Evolutionary conservation across 2,888 invertebrate genomes (phyloP).

Genomic region (Fissipunctia ypsillon): DNA sequence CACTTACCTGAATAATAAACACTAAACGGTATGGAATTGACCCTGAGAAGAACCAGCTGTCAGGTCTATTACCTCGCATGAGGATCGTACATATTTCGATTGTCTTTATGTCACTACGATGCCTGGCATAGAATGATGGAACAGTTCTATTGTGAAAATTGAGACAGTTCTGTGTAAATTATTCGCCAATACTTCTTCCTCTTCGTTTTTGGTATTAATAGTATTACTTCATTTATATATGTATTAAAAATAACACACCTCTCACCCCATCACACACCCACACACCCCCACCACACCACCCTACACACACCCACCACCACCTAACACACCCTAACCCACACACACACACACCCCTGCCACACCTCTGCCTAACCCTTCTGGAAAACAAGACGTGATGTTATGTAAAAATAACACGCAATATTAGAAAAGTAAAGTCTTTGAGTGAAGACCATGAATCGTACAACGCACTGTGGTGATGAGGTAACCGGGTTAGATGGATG

Average conservation of each 20-base stretch:
- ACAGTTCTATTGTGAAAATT: background rate
- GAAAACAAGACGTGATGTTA: too few species aligned
- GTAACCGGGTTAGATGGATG: background rate
- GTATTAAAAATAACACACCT: too few species aligned
- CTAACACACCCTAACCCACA: too few species aligned
- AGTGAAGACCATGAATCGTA: background rate
- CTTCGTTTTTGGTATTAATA: background rate
- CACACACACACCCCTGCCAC: too few species aligned
- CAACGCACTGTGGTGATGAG: background rate
- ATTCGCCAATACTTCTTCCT: background rate
- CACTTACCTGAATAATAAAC: conserved; percentile 28
- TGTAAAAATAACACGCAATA: background rate
- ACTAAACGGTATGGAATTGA: conserved; percentile 4
- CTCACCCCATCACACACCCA: too few species aligned
- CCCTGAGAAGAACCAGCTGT: conserved; percentile 35
- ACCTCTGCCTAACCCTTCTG: too few species aligned
- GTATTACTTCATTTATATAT: background rate
- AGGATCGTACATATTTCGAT: background rate
- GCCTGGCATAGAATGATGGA: too few species aligned
- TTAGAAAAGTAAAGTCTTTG: background rate
- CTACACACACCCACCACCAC: too few species aligned
- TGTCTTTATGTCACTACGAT: background rate
- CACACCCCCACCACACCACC: too few species aligned
- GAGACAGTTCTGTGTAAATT: background rate
- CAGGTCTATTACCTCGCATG: background rate